phyloP scores from a whole-genome alignment of 1,140 invertebrate species.

The Pseudomyrmex concolor region DNA sequence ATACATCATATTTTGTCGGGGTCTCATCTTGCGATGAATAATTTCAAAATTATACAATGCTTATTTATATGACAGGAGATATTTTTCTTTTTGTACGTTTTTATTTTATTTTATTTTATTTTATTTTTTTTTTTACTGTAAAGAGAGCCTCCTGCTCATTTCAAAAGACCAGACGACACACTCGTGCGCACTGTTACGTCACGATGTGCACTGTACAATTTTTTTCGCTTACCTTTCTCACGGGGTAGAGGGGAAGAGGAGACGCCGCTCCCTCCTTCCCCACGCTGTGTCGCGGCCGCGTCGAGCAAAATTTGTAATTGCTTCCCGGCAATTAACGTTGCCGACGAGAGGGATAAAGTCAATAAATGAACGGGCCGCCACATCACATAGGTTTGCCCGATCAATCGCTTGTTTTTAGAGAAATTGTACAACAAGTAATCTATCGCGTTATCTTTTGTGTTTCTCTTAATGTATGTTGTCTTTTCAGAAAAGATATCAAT shows the following conservation, averaged over 20 bases:
- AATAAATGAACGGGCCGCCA: conserved; percentile 28
- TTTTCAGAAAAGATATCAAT: conserved; percentile 10
- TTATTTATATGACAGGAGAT: conserved; percentile 51
- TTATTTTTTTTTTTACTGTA: neutral
- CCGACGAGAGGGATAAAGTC: conserved; percentile 20
- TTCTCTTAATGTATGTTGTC: neutral
- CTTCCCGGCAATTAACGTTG: conserved; percentile 47
- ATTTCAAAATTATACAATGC: conserved; percentile 69
- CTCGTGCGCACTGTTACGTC: conserved; percentile 25
- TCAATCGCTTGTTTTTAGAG: neutral
- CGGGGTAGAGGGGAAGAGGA: no score
- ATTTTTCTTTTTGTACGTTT: neutral
- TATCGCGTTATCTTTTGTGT: neutral
- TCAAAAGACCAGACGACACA: neutral
- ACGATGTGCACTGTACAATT: conserved; percentile 32
- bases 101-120: neutral
- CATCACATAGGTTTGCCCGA: conserved; percentile 26
- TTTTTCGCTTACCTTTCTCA: neutral
- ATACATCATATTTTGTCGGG: conserved; percentile 42
- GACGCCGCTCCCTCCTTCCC: neutral
- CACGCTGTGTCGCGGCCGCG: neutral
- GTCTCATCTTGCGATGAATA: conserved; percentile 67
- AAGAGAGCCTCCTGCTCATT: neutral
- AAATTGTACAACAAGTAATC: conserved; percentile 40
- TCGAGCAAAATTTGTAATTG: conserved; percentile 55